Percentiles rank a stretch among this genome's conserved stretches.
These are phyloP conservation scores for Hozukius guyotensis DNA, from an alignment of 2,797 vertebrate species.

Conservation along the genomic window DNA sequence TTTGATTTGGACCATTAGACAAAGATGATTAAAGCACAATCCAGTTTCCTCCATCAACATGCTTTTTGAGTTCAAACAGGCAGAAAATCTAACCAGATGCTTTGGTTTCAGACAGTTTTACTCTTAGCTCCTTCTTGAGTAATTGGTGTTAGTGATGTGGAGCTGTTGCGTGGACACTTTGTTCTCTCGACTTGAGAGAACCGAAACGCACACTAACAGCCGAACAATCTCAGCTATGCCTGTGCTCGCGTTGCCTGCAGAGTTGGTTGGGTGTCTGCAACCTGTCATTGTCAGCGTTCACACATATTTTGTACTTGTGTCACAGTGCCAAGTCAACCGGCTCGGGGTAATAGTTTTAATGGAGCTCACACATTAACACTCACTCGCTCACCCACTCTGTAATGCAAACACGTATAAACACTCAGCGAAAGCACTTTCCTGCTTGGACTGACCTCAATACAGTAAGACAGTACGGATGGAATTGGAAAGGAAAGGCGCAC, in stretches of 20 bases:
- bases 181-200: neutral
- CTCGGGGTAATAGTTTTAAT: conserved; percentile 23
- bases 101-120: neutral
- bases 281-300: neutral
- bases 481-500: neutral
- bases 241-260: neutral
- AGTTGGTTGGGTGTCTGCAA: neutral
- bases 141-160: neutral
- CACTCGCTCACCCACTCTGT: neutral
- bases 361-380: conserved; percentile 7
- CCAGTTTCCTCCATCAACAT: neutral
- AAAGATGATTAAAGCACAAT: neutral
- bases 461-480: neutral
- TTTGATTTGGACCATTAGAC: conserved; percentile 10
- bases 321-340: conserved; percentile 10
- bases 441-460: neutral
- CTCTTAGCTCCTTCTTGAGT: neutral
- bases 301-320: conserved; percentile 30
- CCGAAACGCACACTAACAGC: neutral
- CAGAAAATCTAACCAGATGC: neutral
- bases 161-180: neutral
- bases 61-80: neutral
- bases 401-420: neutral
- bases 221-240: conserved; percentile 1
- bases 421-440: neutral